Evolutionary conservation across 2,113 vertebrate species (phyloP).

Genomic region (Phoxinus phoxinus): DNA sequence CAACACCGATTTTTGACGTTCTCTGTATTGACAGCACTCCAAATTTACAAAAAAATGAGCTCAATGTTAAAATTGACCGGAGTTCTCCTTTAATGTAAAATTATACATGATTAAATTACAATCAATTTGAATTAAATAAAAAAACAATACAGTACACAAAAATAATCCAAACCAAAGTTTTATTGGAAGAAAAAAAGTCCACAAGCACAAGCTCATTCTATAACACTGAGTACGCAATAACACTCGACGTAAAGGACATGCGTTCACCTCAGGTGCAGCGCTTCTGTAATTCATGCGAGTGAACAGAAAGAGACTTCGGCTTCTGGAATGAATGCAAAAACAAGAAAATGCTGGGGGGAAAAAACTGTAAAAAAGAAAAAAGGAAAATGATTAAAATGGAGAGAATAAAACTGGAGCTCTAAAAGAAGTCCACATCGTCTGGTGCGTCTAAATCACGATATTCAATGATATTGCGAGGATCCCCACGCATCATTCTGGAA

Average conservation of each 20-base stretch:
- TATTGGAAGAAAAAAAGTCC: slow-evolving; percentile 15
- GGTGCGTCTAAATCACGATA: slow-evolving; percentile 91
- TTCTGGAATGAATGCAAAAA: slow-evolving; percentile 32
- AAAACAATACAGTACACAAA: background rate
- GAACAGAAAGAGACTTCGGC: background rate
- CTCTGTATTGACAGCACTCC: too few relatives aligned
- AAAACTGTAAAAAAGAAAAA: slow-evolving; percentile 15
- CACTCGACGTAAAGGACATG: background rate
- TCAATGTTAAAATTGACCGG: too few relatives aligned
- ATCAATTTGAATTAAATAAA: background rate
- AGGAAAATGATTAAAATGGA: slow-evolving; percentile 48
- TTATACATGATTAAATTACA: too few relatives aligned
- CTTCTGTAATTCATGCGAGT: background rate
- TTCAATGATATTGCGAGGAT: slow-evolving; percentile 89
- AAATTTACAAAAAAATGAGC: too few relatives aligned
- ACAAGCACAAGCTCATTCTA: background rate
- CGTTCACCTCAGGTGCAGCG: background rate
- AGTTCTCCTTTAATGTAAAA: background rate
- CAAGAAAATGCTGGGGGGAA: background rate
- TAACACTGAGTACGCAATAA: background rate
- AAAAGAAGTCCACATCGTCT: slow-evolving; percentile 93
- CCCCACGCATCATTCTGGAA: slow-evolving; percentile 88
- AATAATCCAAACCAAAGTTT: background rate
- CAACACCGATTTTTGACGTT: too few relatives aligned
- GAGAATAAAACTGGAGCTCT: slow-evolving; percentile 54